Evolutionary conservation across 2,888 invertebrate genomes (phyloP).

Genomic region (Catonia carolina): DNA sequence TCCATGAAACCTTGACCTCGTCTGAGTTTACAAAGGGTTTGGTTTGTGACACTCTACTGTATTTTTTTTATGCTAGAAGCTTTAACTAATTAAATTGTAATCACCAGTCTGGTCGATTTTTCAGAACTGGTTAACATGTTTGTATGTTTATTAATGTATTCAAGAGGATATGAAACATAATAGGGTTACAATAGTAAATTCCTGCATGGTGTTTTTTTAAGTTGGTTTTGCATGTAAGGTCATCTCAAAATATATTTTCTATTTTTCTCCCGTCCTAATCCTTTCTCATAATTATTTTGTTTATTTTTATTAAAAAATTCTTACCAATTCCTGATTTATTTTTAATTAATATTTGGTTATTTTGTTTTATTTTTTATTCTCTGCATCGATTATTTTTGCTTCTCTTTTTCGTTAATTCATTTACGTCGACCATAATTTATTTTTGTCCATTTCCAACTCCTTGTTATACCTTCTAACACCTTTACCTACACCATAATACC

Average conservation of each 20-base stretch:
- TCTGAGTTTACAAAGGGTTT: no score
- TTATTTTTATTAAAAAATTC: conserved; percentile 7
- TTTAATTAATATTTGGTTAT: background rate
- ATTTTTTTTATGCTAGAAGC: no score
- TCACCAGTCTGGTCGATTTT: no score
- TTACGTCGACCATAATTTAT: no score
- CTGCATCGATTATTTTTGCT: background rate
- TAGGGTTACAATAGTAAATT: background rate
- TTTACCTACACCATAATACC: background rate
- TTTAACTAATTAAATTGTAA: no score
- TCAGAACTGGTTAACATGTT: no score
- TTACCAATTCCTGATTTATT: conserved; percentile 11
- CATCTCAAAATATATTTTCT: conserved; percentile 11
- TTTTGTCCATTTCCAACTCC: conserved; percentile 37
- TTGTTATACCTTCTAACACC: background rate
- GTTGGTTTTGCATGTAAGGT: conserved; percentile 3
- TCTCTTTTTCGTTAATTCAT: background rate
- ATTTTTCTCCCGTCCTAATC: conserved; percentile 9
- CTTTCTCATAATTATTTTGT: conserved; percentile 15
- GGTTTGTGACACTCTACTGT: no score
- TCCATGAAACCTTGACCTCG: no score
- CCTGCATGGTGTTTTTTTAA: no score
- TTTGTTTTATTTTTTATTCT: background rate
- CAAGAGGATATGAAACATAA: no score
- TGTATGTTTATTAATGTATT: no score